Evolutionary conservation across 1,140 invertebrate species (phyloP), one percentile per base, ranked within the genome.

Genomic region (Macrobrachium rosenbergii): DNA sequence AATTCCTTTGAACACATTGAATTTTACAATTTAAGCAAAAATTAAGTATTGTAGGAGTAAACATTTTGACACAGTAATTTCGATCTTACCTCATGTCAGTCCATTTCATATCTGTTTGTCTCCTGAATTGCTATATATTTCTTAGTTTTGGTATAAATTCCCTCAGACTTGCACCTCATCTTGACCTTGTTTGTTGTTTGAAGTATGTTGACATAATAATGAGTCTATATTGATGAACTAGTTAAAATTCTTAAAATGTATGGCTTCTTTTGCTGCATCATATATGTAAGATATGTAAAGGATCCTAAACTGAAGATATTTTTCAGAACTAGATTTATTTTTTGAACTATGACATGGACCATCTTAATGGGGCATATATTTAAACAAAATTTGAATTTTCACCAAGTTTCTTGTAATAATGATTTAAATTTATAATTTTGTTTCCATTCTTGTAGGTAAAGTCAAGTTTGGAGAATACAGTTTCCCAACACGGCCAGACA

Each of bases 391-490:
- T 5, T 23, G 23, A 14, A 37, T 52, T 52, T 52, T 52, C 52
- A 2, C 12, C 6, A 8, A 52, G 52, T 12, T 52, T 8, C 52
- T 10, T 52, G 52, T 52, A 52, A 8, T 52, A 21, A 23, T 69
- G 69, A n/a, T 23, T 10, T 16, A 5, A 12, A 64, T 59, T 60
- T 21, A 17, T 73, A 37, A 37, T 17, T 73, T 60, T 17, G 21
- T 83, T 37, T 83, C 60, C 75, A 3, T 83, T 21, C 23, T 73
- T 78, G 23, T 62, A 84, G 83, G 83, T 84, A 52, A 84, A 84
- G 37, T 84, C 83, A 11, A 84, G 83, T 62, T 73, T 84, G 64
- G 83, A 84, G 60, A 84, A 84, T 64, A 84, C 83, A 67, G 16
- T 84, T 28, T 77, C 73, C 16, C 83, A 84, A 19, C 83, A 84